Percentiles rank a stretch among this genome's conserved stretches.
Conservation (phyloP, 2,888 invertebrate species). For the Galeopsomyia nigrocyanea region DNA sequence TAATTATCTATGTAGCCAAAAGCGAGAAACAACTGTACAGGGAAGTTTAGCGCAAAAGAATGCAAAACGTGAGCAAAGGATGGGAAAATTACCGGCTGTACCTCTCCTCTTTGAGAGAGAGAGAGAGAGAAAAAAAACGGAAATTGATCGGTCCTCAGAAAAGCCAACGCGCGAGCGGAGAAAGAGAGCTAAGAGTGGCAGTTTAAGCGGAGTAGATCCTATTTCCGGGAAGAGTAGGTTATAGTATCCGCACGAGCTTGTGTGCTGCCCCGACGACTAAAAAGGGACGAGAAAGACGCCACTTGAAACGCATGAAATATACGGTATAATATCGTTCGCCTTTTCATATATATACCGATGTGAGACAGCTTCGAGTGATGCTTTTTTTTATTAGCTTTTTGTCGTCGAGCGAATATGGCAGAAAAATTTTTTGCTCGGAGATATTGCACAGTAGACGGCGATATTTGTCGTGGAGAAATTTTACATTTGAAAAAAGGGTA, state of each 20-base stretch:
- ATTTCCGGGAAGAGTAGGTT: slow-evolving; percentile 34
- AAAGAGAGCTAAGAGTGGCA: slow-evolving; percentile 8
- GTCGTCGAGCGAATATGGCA: no score
- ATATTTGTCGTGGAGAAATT: no score
- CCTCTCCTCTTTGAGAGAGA: not conserved
- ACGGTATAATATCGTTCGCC: slow-evolving; percentile 10
- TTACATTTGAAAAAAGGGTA: no score
- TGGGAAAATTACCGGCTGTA: no score
- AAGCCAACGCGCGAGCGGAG: not conserved
- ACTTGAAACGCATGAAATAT: slow-evolving; percentile 10
- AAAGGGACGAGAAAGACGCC: slow-evolving; percentile 2
- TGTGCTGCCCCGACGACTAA: not conserved
- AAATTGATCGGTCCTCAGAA: not conserved
- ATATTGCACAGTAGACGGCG: no score
- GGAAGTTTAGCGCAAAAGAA: no score
- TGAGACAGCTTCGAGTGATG: no score
- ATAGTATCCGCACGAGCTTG: slow-evolving; percentile 5
- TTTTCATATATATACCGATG: not conserved
- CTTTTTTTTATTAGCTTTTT: no score
- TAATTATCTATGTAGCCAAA: not conserved
- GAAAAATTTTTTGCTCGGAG: no score
- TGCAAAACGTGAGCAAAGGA: no score
- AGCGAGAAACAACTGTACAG: slow-evolving; percentile 1
- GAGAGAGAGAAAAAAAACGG: not conserved
- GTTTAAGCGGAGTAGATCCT: slow-evolving; percentile 25